phyloP scores from a whole-genome alignment of 2,888 invertebrate genomes.

The Heterodera filipjevi region DNA sequence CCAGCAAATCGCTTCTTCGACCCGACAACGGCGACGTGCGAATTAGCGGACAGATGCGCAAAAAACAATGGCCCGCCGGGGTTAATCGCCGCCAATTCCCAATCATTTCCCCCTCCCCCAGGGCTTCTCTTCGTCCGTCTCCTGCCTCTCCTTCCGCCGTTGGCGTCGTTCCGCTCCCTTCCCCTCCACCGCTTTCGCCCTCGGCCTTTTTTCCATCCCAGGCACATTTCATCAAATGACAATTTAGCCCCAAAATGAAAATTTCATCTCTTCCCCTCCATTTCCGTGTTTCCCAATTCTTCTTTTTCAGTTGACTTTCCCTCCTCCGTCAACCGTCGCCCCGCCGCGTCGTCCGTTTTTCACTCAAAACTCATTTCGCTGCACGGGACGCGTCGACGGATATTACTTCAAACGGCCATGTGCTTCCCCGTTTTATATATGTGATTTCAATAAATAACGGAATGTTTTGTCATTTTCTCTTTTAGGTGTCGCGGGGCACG shows the following conservation, averaged over 20 bases:
- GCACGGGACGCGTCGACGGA: conserved; percentile 31
- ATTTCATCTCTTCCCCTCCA: conserved; percentile 30
- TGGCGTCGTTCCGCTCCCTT: neutral
- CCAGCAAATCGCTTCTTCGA: conserved; percentile 50
- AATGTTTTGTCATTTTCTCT: neutral
- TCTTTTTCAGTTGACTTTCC: neutral
- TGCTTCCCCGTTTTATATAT: conserved; percentile 35
- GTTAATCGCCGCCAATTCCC: neutral
- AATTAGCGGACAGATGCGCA: conserved; percentile 38
- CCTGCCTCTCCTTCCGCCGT: neutral
- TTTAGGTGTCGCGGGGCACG: conserved; percentile 21
- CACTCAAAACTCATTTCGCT: conserved; percentile 10
- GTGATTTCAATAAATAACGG: neutral
- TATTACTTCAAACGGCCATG: conserved; percentile 38
- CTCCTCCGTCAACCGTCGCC: conserved; percentile 2
- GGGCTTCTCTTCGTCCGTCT: neutral
- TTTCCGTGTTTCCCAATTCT: neutral
- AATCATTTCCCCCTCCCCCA: neutral
- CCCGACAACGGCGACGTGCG: conserved; percentile 40
- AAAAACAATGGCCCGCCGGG: conserved; percentile 1
- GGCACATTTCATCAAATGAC: neutral
- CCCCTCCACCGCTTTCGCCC: neutral
- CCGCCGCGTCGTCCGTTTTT: conserved; percentile 3
- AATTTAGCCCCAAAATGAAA: neutral
- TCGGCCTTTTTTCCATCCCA: neutral